phyloP scores from a whole-genome alignment of 2,888 invertebrate genomes.

The Cephus nigrinus region DNA sequence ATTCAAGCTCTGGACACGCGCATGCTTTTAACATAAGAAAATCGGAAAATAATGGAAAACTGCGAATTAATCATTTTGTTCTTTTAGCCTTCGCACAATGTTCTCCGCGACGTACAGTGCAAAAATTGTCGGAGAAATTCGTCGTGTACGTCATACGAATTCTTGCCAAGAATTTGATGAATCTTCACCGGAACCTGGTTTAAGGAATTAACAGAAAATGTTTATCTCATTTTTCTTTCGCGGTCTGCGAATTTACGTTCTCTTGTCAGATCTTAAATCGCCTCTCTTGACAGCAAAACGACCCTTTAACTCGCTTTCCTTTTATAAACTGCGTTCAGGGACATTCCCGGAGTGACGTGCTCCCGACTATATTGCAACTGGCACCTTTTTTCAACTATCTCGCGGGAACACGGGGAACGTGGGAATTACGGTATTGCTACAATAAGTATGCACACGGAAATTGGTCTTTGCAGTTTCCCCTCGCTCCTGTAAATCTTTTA shows the following conservation, averaged over 20 bases:
- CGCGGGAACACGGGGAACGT: too few species aligned
- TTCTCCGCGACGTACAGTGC: background rate
- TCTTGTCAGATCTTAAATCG: too few species aligned
- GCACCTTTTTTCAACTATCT: too few species aligned
- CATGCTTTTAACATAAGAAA: background rate
- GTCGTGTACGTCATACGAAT: background rate
- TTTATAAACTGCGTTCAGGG: too few species aligned
- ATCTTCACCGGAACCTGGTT: background rate
- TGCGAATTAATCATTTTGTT: background rate
- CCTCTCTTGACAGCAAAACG: too few species aligned
- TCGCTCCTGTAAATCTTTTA: background rate
- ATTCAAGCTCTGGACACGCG: background rate
- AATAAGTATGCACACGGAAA: background rate
- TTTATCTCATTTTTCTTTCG: background rate
- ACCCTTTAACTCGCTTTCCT: too few species aligned
- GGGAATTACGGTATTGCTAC: background rate
- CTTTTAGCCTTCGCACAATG: background rate
- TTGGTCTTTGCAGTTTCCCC: background rate
- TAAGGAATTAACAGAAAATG: background rate
- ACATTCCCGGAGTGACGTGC: too few species aligned
- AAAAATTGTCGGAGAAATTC: background rate
- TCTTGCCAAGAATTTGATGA: background rate
- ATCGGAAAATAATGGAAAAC: background rate
- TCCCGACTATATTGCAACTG: too few species aligned
- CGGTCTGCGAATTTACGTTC: background rate